Evolutionary conservation across 2,888 invertebrate genomes (phyloP).

Genomic region (Aphidoletes aphidimyza): DNA sequence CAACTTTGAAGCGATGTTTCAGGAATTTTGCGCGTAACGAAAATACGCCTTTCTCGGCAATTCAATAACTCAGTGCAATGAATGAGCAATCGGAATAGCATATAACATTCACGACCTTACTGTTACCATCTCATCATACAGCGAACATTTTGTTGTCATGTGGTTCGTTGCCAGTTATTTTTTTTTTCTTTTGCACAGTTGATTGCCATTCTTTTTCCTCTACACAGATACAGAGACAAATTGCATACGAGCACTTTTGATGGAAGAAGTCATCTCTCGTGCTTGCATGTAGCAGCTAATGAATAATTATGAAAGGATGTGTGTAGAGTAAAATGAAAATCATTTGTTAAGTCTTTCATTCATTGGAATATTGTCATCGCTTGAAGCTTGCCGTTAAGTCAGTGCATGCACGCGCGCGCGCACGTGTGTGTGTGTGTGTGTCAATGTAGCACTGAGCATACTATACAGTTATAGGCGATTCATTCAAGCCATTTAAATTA

Average conservation of each 20-base stretch:
- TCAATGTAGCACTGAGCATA: too few relatives aligned
- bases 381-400: background rate
- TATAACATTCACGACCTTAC: slow-evolving; percentile 3
- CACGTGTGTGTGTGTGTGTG: background rate
- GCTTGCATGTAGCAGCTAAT: background rate
- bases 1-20: background rate
- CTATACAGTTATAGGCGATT: background rate
- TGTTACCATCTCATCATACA: too few relatives aligned
- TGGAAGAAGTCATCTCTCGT: background rate
- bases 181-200: background rate
- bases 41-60: background rate
- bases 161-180: background rate
- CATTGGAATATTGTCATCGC: slow-evolving; percentile 8
- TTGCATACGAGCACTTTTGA: background rate
- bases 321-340: background rate
- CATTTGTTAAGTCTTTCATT: slow-evolving; percentile 22
- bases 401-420: background rate
- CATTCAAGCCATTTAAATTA: slow-evolving; percentile 24
- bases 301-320: slow-evolving; percentile 29
- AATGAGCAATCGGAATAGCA: background rate
- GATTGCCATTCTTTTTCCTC: background rate
- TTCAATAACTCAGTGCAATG: slow-evolving; percentile 6
- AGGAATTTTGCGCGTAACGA: background rate
- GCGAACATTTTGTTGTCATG: too few relatives aligned
- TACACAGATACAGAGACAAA: too few relatives aligned